Base-by-base conservation (phyloP, 2,888 invertebrate genomes). In the Corbicula japonica region DNA sequence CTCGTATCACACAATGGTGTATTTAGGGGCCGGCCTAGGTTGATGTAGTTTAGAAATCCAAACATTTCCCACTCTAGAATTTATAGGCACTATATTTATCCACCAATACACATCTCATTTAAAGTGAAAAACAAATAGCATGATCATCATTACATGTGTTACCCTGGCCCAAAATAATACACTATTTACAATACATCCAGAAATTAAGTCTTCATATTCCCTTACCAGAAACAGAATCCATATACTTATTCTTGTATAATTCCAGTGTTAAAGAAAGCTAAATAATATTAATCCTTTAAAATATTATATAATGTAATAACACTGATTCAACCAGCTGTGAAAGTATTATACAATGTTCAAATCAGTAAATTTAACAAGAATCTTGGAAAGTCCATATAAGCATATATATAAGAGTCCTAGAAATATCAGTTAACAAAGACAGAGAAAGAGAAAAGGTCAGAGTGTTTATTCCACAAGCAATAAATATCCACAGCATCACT, bases 1-100 rank as follows among this genome's bases (percentile, higher is more conserved):
- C 65, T 65, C 18, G 65, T 52, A 34, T 76, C 79, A 60, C 46
- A 52, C n/a, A 79, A 65, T 2, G 76, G 72, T 28, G 72, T 65
- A 44, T 23, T 61, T 8, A 82, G 48, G 21, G 84, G 81, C 28
- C 81, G 65, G 2, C 79, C 77, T 21, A 84, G 63, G 32, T 80
- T 84, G 65, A 84, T 82, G 62, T 84, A 81, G 63, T 84, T 84
- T 28, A 84, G 68, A 76, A 84, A 84, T 77, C 84, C 84, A 82
- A 84, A 84, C 84, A 84, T 84, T 44, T 60, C 48, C 18, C 32
- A 56, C 56, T 18, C 23, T 18, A 30, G 52, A 0, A 12, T 28
- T 1, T 52, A 52, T 10, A 23, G 32, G 1, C 6, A 52, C 23
- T 4, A 3, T 30, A 23, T 52, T 52, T 26, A 23, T 52, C 52